Percentiles rank a stretch among this genome's conserved stretches.
Evolutionary conservation across 53 echinoderm and acorn worm genomes (phyloP).

Genomic region (Glandiceps talaboti): DNA sequence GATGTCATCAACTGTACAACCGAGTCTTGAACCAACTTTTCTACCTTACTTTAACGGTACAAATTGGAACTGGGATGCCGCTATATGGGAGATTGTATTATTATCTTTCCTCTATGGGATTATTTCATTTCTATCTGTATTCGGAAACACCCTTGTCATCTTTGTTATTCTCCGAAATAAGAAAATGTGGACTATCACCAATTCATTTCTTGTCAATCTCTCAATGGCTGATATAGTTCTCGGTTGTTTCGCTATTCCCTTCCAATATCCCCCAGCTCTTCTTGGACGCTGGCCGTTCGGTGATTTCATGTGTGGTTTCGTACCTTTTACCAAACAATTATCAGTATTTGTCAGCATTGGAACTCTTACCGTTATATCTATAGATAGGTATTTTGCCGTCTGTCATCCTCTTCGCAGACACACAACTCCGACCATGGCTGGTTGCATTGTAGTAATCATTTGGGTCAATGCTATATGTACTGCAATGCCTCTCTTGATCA

Average conservation of each 20-base stretch:
- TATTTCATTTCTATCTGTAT: background rate
- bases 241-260: background rate
- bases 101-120: background rate
- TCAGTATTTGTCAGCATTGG: background rate
- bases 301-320: background rate
- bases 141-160: background rate
- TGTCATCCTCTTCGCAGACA: background rate
- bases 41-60: no score
- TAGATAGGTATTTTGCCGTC: background rate
- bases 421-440: background rate
- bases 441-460: background rate
- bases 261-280: background rate
- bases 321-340: background rate
- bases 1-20: no score
- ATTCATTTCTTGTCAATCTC: background rate
- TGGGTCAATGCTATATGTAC: background rate
- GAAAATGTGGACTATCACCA: background rate
- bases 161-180: background rate
- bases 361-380: background rate
- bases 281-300: background rate
- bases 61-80: background rate
- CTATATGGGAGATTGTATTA: background rate
- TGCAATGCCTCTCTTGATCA: background rate
- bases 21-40: no score
- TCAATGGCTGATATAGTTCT: background rate